Base-by-base conservation (phyloP, 2,888 invertebrate species). In the Drosophila demipolita region DNA sequence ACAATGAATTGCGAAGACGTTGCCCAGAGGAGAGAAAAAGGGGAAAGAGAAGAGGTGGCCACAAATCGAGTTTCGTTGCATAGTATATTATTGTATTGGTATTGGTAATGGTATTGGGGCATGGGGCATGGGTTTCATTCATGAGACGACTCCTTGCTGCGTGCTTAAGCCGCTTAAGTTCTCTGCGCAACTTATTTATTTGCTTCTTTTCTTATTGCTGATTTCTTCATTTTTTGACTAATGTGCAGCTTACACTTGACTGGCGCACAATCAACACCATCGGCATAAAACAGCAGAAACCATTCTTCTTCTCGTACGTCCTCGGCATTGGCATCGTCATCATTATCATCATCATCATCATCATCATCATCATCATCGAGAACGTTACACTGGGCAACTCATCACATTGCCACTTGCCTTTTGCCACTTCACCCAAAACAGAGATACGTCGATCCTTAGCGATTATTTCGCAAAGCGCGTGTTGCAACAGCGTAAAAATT, bases 241-340 rank as follows among this genome's bases (percentile, higher is more conserved):
- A 85, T 85, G 85, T 85, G 82, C 89, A 86, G 88, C 86, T 89
- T 89, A 86, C 88, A 89, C 86, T 89, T 86, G 88, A 88, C 88
- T 89, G 86, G 83, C 86, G 88, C 90, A 88, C 89, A 86, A 86
- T 86, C 86, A 86, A 88, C 86, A 86, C 90, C 90, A 86, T 87
- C 89, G 76, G 69, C 74, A 70, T 62, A 75, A 75, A 69, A 63
- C 45, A 45, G 45, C 15, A 45, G 45, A 64, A 69, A 54, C 65
- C 38, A 52, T 66, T 66, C 38, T 69, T 20, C 38, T 70, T 50
- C 54, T 71, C 17, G 45, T 15, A 23, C 45, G 8, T 63, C 60
- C 57, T 80, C 83, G 70, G 73, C 83, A 78, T 78, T 87, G 83
- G 68, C 77, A 78, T 58, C 76, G 48, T 35, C 12, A 57, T 52